Evolutionary conservation across 2,888 invertebrate genomes (phyloP), one percentile per base, ranked within the genome.

Genomic region (Epiperipatus broadwayi): DNA sequence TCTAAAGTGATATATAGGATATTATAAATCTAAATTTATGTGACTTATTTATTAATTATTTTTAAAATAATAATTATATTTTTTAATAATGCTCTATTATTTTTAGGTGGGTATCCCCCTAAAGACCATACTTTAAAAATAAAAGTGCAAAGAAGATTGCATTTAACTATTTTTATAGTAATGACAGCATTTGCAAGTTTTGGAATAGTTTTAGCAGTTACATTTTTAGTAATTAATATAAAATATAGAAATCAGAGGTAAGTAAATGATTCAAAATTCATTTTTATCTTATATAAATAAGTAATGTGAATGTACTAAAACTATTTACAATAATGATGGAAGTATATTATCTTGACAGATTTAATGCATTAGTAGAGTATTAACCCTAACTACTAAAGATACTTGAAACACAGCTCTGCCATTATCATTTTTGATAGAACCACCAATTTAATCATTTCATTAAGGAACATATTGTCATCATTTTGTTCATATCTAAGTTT

Each of bases 171-270:
- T 42, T 91, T 89, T 61, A 74, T 78, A 39, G 73, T 80, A 37
- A 71, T 95, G 49, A 81, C 87, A 25, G 72, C 78, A 33, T 71
- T 83, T 43, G 80, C 93, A 3, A 75, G 79, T 18, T 65, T 85
- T 16, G 95, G 97, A 3, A 87, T 97, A 45, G 67, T 89, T 31
- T 71, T 93, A 58, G 85, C 93, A 5, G 71, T 76, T 8, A 72
- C 79, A 25, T 95, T 97, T 60, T 71, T 97, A 29, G 75, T 76
- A 35, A 84, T 95, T 65, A 97, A 97, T 61, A 81, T 95, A 45
- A 81, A 78, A 57, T 85, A 83, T 57, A 71, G 95, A 44, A 85
- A 91, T 63, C 93, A 95, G 63, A 77, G 87, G 78, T 84, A 58
- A 53, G 51, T 45, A 3, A 10, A 21, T 25, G 30, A 21, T 34